Base-by-base conservation (phyloP, 2,888 invertebrate species). In the Dilophus febrilis region DNA sequence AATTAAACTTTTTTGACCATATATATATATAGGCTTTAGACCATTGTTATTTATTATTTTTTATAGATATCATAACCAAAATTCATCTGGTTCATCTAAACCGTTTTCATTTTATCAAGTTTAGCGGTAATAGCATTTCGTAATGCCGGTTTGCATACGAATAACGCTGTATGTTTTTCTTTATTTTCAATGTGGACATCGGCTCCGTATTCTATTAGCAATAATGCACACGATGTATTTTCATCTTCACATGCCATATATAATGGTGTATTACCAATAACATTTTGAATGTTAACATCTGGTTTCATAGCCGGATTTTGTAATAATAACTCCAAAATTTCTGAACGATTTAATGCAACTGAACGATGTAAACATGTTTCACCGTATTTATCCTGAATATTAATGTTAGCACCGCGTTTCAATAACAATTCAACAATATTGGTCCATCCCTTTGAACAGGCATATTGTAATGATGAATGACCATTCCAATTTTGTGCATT, bases 241-340 rank as follows among this genome's bases (percentile, higher is more conserved):
- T 44, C 44, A 33, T 42, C 42, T 29, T 44, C 46, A 31, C 44
- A 43, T 4, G 44, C 44, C 8, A 44, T 30, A 27, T 44, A 42
- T 26, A 46, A 29, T 18, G 46, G 40, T 3, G 44, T 46, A 19
- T 43, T 43, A 7, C 42, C 42, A 28, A 38, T 40, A 18, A 27
- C 26, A 37, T 46, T 46, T 22, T 40, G 41, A 3, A 13, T n/a
- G 28, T 39, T 18, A 5, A 36, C 18, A 27, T 39, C 32, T 26
- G 37, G 35, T 14, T 37, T 40, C 10, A 30, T 17, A n/a, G 32
- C 22, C 3, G 22, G 17, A 35, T 38, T 22, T 19, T 40, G 37
- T 11, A 46, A 31, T 6, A 43, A 36, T 13, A 44, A 38, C 26
- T 42, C 31, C 10, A 40, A 30, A 16, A 44, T 40, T 18, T 41